These are phyloP conservation scores for Protophormia terraenovae DNA, from an alignment of 2,888 invertebrate genomes.

Conservation along the genomic window DNA sequence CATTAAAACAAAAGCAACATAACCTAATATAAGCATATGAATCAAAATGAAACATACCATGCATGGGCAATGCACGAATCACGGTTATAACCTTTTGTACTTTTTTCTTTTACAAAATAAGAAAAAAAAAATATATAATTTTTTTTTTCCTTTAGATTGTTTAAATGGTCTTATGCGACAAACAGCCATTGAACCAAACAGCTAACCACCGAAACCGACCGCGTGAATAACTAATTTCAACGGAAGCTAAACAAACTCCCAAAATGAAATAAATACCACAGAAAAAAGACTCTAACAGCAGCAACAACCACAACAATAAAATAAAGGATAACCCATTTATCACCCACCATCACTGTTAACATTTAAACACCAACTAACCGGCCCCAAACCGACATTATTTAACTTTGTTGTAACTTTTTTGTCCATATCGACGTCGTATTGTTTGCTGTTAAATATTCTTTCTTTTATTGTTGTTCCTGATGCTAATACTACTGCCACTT, in stretches of 20 bases:
- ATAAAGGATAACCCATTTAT: conserved; percentile 64
- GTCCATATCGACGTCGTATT: conserved; percentile 18
- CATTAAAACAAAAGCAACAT: conserved; percentile 80
- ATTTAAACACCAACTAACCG: conserved; percentile 65
- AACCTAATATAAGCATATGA: conserved; percentile 66
- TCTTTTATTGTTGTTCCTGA: conserved; percentile 13
- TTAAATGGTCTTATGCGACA: conserved; percentile 69
- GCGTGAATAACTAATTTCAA: conserved; percentile 81
- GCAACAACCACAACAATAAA: conserved; percentile 63
- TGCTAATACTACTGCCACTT: conserved; percentile 22
- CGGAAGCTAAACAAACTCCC: conserved; percentile 73
- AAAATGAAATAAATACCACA: conserved; percentile 68
- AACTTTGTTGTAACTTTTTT: conserved; percentile 24
- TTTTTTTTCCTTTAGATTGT: conserved; percentile 71
- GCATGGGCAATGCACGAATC: conserved; percentile 67
- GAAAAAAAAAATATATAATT: conserved; percentile 17
- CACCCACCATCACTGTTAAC: conserved; percentile 69
- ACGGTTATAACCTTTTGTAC: conserved; percentile 69
- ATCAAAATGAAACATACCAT: conserved; percentile 60
- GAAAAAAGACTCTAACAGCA: conserved; percentile 40
- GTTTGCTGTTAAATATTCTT: conserved; percentile 18
- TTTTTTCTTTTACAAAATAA: conserved; percentile 39
- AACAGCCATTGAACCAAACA: conserved; percentile 11
- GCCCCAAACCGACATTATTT: conserved; percentile 52
- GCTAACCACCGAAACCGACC: conserved; percentile 73